Evolutionary conservation across 2,113 vertebrate species (phyloP).

Genomic region (Dromas ardeola): DNA sequence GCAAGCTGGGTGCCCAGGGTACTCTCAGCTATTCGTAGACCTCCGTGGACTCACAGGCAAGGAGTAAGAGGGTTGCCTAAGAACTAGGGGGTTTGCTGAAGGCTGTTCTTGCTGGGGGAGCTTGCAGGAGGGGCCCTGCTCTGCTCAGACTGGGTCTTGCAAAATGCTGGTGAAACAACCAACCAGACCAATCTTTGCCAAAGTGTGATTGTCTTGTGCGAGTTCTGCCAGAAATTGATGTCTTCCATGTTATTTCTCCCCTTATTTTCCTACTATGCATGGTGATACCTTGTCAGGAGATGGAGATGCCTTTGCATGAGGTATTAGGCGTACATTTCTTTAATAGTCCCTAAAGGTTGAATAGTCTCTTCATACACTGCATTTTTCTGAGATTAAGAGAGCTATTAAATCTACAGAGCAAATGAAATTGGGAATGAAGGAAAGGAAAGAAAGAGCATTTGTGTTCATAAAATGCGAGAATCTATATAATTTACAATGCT

Average conservation of each 20-base stretch:
- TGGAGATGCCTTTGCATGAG: background rate
- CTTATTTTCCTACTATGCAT: background rate
- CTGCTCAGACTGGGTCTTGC: background rate
- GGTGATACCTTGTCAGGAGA: background rate
- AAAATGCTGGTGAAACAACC: background rate
- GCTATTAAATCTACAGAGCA: constrained; percentile 54
- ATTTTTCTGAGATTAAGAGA: constrained; percentile 63
- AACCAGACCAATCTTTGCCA: background rate
- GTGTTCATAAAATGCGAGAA: constrained; percentile 59
- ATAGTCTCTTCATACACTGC: background rate
- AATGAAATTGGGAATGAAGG: constrained; percentile 56
- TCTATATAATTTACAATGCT: constrained; percentile 69
- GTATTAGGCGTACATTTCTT: background rate
- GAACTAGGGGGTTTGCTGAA: background rate
- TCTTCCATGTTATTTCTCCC: constrained; percentile 4
- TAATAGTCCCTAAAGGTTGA: constrained; percentile 39
- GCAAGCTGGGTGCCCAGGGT: background rate
- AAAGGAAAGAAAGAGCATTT: constrained; percentile 45
- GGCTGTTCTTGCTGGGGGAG: background rate
- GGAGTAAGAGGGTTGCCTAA: background rate
- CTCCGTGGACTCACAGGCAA: background rate
- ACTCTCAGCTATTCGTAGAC: background rate
- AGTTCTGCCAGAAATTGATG: background rate
- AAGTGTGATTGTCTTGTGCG: background rate
- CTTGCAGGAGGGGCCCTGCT: background rate